Base-by-base conservation (phyloP, 2,888 invertebrate species). In the Tenthredo scrophulariae region DNA sequence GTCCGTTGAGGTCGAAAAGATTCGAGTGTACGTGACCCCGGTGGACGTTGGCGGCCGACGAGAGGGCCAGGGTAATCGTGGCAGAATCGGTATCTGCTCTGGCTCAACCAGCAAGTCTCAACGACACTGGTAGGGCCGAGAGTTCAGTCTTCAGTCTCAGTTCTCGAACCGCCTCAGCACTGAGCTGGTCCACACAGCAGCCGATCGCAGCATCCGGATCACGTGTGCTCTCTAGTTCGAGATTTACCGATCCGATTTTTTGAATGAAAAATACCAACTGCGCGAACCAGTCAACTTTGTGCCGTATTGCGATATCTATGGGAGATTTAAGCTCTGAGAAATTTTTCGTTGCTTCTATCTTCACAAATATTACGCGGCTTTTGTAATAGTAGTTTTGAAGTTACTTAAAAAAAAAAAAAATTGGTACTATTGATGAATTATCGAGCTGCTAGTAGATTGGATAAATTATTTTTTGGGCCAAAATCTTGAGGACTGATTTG, bases 81-180 rank as follows among this genome's bases (percentile, higher is more conserved):
- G 89, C 87, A 89, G 88, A 88, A 89, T 89, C 88, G 88, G 90
- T 89, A 89, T 89, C 87, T 87, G 87, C 86, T 87, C 88, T 67
- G 43, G 67, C 83, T 83, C 88, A 87, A 87, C 88, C 89, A 88
- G 86, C 87, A 86, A 86, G 86, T 62, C 85, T 87, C 82, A 37
- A 67, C 80, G 72, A 88, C 89, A 88, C 88, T 89, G 90, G 89
- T 90, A 91, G 90, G 90, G 91, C 88, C 85, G 89, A 87, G 89
- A 90, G 89, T 88, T 90, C 89, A 89, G 88, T 88, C 89, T 88
- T 89, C 87, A 88, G 89, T 88, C 88, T 90, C 90, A 90, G 90
- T 90, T 50, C 90, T 90, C 89, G 88, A 91, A 90, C 89, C 85
- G 87, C 86, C 87, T 87, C 85, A 86, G 86, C 86, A 86, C 87